Conservation (phyloP, 2,888 invertebrate genomes). For the Mythimna albipuncta region DNA sequence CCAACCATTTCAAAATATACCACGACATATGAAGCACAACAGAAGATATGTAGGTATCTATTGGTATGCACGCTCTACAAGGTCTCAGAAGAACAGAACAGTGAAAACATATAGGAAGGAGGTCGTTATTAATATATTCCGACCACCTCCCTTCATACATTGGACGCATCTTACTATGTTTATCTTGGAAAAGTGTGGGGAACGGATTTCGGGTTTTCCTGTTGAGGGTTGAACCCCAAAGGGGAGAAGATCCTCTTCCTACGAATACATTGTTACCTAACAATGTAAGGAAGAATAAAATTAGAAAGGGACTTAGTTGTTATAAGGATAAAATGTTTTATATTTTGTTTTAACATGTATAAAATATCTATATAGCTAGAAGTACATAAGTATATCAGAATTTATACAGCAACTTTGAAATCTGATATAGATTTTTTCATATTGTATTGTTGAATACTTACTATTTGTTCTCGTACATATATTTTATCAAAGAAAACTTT, state of each 20-base stretch:
- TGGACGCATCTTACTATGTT: conserved; percentile 59
- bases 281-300: conserved; percentile 37
- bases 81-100: conserved; percentile 28
- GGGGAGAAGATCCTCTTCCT: conserved; percentile 38
- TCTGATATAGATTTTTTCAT: background rate
- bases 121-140: conserved; percentile 39
- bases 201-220: conserved; percentile 63
- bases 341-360: conserved; percentile 2
- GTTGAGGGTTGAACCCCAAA: conserved; percentile 21
- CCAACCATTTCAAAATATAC: background rate
- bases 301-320: conserved; percentile 35
- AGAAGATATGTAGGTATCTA: background rate
- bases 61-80: conserved; percentile 2
- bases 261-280: conserved; percentile 46
- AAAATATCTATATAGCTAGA: background rate
- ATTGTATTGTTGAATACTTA: background rate
- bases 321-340: conserved; percentile 17
- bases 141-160: conserved; percentile 44
- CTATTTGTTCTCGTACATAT: background rate
- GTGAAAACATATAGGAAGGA: conserved; percentile 22
- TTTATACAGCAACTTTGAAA: background rate
- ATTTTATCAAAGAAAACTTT: background rate
- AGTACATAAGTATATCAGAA: background rate
- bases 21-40: background rate
- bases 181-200: conserved; percentile 62